A percentile compares a stretch with the other conserved stretches of the same genome.
Conservation (phyloP, 2,113 vertebrate species). For the Pogonocichla stellata region DNA sequence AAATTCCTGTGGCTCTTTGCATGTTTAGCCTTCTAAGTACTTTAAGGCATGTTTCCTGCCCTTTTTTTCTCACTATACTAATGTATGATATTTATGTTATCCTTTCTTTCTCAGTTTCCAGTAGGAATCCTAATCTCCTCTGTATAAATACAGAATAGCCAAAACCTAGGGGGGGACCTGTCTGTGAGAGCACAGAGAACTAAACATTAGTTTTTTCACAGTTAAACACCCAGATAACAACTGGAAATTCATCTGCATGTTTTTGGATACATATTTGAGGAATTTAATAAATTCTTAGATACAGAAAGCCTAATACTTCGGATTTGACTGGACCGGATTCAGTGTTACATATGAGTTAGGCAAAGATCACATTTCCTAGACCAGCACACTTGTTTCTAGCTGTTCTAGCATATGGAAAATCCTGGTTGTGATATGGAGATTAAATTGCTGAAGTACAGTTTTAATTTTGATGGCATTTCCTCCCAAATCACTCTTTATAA, state of each 20-base stretch:
- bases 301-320: neutral
- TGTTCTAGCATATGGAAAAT: neutral
- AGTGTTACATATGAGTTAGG: neutral
- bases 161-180: neutral
- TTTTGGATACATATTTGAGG: neutral
- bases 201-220: accelerated
- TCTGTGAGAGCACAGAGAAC: neutral
- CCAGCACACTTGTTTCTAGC: neutral
- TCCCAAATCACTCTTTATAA: neutral
- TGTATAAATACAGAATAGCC: neutral
- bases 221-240: neutral
- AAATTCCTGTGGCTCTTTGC: neutral
- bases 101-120: neutral
- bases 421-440: neutral
- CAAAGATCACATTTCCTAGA: neutral
- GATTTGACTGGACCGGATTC: neutral
- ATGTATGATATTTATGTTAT: neutral
- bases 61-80: neutral
- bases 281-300: neutral
- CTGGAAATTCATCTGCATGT: neutral
- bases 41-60: neutral
- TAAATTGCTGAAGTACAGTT: neutral
- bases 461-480: neutral
- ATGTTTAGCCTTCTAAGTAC: neutral
- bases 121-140: neutral